These are phyloP conservation scores for Incurvaria masculella DNA, from an alignment of 2,888 invertebrate species.

Conservation along the genomic window DNA sequence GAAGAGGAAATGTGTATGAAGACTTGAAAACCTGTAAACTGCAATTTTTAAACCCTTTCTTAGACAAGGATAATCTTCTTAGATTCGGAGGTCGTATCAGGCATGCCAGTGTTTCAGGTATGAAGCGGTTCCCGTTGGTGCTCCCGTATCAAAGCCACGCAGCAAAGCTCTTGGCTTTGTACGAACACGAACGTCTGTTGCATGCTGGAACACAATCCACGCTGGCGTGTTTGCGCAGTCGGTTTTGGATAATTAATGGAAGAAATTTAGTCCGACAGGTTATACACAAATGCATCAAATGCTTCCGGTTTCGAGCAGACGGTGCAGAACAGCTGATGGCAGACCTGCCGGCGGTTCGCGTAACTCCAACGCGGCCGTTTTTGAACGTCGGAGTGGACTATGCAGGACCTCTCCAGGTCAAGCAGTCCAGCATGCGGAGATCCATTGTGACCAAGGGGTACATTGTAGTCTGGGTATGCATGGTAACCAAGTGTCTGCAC, in stretches of 20 bases:
- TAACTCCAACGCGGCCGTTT: background rate
- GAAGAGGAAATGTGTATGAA: background rate
- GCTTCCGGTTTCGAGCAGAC: constrained; percentile 6
- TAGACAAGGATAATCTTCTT: too few relatives aligned
- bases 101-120: constrained; percentile 6
- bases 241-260: constrained; percentile 13
- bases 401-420: background rate
- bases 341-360: constrained; percentile 10
- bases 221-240: constrained; percentile 14
- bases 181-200: constrained; percentile 10
- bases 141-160: constrained; percentile 3
- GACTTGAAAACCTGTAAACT: constrained; percentile 1
- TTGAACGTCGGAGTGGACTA: background rate
- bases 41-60: constrained; percentile 4
- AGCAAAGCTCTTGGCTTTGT: constrained; percentile 6
- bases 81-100: too few relatives aligned
- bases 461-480: background rate
- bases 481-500: constrained; percentile 20
- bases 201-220: constrained; percentile 14
- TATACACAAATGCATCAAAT: constrained; percentile 15
- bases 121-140: constrained; percentile 4
- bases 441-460: constrained; percentile 9
- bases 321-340: constrained; percentile 13
- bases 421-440: constrained; percentile 8
- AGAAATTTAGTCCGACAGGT: constrained; percentile 6